A percentile compares a stretch with the other conserved stretches of the same genome.
These are phyloP conservation scores for Tetrax tetrax DNA, from an alignment of 2,113 vertebrate genomes.

Conservation along the genomic window DNA sequence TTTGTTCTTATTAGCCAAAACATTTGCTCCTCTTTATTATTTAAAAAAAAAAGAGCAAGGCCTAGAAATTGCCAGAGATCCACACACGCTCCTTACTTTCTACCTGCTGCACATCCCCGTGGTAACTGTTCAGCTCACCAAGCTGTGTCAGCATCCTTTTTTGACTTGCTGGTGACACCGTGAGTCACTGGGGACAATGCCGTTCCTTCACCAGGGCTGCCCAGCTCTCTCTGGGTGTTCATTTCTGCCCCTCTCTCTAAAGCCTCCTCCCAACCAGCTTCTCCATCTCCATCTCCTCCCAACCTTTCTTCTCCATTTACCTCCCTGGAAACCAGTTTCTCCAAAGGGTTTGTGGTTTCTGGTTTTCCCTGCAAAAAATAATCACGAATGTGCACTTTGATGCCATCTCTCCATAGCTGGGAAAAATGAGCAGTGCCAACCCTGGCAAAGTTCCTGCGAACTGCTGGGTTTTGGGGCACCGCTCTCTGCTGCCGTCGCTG, in stretches of 20 bases:
- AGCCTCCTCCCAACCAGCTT: background rate
- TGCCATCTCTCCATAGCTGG: background rate
- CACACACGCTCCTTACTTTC: fast-evolving
- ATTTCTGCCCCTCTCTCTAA: background rate
- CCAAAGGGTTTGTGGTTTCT: background rate
- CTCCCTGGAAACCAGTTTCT: background rate
- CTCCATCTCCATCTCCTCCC: background rate
- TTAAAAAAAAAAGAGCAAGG: background rate
- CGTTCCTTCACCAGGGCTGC: background rate
- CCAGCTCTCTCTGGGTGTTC: background rate
- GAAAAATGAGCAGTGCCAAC: fast-evolving
- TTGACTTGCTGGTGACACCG: background rate
- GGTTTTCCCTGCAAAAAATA: background rate
- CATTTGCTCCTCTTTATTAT: background rate
- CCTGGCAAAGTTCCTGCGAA: background rate
- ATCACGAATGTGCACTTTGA: background rate
- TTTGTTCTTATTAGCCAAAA: background rate
- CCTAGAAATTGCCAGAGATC: background rate
- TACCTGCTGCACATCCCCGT: fast-evolving
- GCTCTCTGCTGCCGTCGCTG: background rate
- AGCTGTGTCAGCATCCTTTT: background rate
- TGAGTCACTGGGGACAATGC: background rate
- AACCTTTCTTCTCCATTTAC: background rate
- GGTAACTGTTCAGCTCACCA: background rate
- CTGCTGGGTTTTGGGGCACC: fast-evolving